Evolutionary conservation across 2,113 vertebrate species (phyloP), one percentile per base, ranked within the genome.

Genomic region (Ictalurus furcatus): DNA sequence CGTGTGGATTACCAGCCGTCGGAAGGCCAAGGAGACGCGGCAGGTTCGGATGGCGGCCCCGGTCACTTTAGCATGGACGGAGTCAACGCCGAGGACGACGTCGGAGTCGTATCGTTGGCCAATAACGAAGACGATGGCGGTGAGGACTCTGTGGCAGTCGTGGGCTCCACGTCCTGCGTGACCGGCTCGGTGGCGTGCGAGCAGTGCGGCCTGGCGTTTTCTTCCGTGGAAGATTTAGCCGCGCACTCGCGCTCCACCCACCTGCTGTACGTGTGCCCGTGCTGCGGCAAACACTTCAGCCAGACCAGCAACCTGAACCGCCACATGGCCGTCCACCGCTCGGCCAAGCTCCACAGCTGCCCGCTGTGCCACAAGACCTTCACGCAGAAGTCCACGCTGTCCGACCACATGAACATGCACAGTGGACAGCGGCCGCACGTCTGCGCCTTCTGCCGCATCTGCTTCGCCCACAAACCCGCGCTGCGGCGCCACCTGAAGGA

Each of bases 401-500:
- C 97, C 61, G 97, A 98, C 93, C 98, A 99, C 96, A 96, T 98
- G 95, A 99, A 98, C 95, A 97, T 99, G 69, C 98, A 99, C 94
- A 98, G 97, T 0, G 98, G 98, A 0, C 96, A 97, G 73, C 92
- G 97, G 34, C 98, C 98, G 0, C 97, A 99, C 83, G 96, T 96
- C 73, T 99, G 98, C 89, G 96, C 96, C 13, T 98, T 98, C 94
- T 98, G 97, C 88, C 96, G 97, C 16, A 97, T 97, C 17, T 96
- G 97, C 91, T 99, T 99, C 17, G 97, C 98, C 25, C 98, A 99
- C 95, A 98, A 98, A 90, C 97, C 97, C 0, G 98, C 98, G 54
- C 94, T 99, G 34, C 91, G 98, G 9, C 96, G 97, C 19, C 98
- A 98, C 92, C 96, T 98, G 83, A 98, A 98, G 92, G 97, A 99